phyloP scores from a whole-genome alignment of 2,888 invertebrate genomes.

The Andrena minutula region DNA sequence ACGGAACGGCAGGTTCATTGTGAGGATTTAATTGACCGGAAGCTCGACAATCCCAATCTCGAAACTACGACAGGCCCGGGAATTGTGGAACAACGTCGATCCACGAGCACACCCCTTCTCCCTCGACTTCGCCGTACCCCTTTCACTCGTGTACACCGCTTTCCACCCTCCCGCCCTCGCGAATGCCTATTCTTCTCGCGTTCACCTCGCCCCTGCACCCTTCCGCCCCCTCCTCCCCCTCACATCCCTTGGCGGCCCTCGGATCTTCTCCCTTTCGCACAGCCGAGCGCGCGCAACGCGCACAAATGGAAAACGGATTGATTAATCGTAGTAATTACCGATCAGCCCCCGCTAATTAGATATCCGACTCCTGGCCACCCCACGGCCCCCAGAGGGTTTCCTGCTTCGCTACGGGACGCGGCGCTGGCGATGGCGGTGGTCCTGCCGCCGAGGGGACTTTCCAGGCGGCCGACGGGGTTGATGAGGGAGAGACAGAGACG shows the following conservation, averaged over 20 bases:
- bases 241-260: constrained; percentile 46
- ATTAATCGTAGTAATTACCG: constrained; percentile 87
- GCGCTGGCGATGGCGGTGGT: constrained; percentile 61
- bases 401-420: constrained; percentile 72
- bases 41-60: constrained; percentile 68
- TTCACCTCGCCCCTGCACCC: constrained; percentile 35
- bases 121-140: constrained; percentile 45
- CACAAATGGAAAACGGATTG: constrained; percentile 86
- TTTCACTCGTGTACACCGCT: constrained; percentile 50
- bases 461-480: constrained; percentile 56
- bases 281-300: constrained; percentile 70
- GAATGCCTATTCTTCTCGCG: constrained; percentile 64
- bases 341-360: constrained; percentile 86
- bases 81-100: constrained; percentile 66
- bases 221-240: not conserved
- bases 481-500: constrained; percentile 70
- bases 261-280: constrained; percentile 64
- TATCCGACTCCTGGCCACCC: constrained; percentile 82
- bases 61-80: constrained; percentile 57
- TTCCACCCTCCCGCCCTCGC: constrained; percentile 48
- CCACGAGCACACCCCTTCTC: constrained; percentile 64
- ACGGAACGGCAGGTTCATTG: constrained; percentile 48
- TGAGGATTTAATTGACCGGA: constrained; percentile 71
- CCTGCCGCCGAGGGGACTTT: constrained; percentile 65
- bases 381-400: constrained; percentile 79